Conservation (phyloP, 2,888 invertebrate species). For the Pandemis heparana region DNA sequence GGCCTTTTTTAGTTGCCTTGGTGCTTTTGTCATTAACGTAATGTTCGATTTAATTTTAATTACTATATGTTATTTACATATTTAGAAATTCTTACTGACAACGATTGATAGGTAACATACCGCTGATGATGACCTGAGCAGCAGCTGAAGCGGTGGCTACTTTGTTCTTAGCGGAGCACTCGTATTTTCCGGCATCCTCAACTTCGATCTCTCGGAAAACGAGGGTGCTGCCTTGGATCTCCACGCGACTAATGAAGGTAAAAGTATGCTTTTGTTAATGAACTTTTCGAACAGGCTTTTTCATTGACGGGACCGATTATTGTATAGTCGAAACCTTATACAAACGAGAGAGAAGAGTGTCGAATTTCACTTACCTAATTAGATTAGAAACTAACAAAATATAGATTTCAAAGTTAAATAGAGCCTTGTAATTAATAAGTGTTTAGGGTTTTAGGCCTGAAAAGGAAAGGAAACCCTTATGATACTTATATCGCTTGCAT, state of each 20-base stretch:
- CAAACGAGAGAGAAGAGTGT: too few species aligned
- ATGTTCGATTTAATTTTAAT: not conserved
- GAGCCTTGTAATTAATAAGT: too few species aligned
- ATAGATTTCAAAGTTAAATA: too few species aligned
- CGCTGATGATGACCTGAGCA: slow-evolving; percentile 94
- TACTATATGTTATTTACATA: slow-evolving; percentile 15
- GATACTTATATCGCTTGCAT: too few species aligned
- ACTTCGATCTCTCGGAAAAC: slow-evolving; percentile 91
- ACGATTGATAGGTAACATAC: slow-evolving; percentile 71
- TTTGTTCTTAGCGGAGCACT: slow-evolving; percentile 91
- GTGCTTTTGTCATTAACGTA: not conserved
- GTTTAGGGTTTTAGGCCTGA: too few species aligned
- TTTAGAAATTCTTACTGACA: not conserved
- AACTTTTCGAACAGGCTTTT: too few species aligned
- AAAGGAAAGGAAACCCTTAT: too few species aligned
- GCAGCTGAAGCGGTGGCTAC: slow-evolving; percentile 91
- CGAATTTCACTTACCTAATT: too few species aligned
- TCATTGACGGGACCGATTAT: too few species aligned
- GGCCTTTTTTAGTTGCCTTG: slow-evolving; percentile 12
- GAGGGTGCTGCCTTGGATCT: slow-evolving; percentile 85
- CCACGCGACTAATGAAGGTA: too few species aligned
- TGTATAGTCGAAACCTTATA: too few species aligned
- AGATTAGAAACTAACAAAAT: too few species aligned
- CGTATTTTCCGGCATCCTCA: slow-evolving; percentile 92
- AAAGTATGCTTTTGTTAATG: not conserved